A percentile compares a stretch with the other conserved stretches of the same genome.
Conservation (phyloP, 2,113 vertebrate genomes). For the Morone saxatilis region DNA sequence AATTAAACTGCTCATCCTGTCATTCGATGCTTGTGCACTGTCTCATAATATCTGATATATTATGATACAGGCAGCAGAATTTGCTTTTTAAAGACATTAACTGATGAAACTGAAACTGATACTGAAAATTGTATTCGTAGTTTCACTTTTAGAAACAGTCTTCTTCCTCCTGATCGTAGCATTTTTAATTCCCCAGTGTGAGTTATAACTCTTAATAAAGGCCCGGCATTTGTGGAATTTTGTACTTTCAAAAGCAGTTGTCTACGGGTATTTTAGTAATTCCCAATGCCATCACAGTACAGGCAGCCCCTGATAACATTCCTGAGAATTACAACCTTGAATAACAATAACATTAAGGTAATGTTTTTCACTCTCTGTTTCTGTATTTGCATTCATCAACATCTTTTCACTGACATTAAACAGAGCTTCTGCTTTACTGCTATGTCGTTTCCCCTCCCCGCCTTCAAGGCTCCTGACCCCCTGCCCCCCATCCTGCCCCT, state of each 20-base stretch:
- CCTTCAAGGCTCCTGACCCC: constrained; percentile 13
- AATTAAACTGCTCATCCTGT: too few species aligned
- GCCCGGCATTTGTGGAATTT: background rate
- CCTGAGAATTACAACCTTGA: constrained; percentile 1
- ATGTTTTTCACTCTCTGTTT: background rate
- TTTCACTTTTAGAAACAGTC: background rate
- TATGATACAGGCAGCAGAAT: background rate
- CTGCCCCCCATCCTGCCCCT: constrained; percentile 12
- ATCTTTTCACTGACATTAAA: background rate
- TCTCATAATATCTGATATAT: too few species aligned
- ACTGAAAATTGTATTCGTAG: too few species aligned
- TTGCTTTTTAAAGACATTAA: too few species aligned
- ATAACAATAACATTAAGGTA: background rate
- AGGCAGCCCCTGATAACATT: background rate
- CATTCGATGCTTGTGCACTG: too few species aligned
- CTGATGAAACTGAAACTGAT: too few species aligned
- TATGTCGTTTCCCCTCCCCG: background rate
- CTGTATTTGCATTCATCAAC: background rate
- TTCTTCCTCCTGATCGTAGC: background rate
- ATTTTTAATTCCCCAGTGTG: background rate
- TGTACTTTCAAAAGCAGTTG: background rate
- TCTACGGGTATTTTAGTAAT: background rate
- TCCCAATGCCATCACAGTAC: too few species aligned
- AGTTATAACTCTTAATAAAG: background rate
- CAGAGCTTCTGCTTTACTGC: constrained; percentile 13